Evolutionary conservation across 2,888 invertebrate genomes (phyloP).

Genomic region (Chamaedrilus cognettii): DNA sequence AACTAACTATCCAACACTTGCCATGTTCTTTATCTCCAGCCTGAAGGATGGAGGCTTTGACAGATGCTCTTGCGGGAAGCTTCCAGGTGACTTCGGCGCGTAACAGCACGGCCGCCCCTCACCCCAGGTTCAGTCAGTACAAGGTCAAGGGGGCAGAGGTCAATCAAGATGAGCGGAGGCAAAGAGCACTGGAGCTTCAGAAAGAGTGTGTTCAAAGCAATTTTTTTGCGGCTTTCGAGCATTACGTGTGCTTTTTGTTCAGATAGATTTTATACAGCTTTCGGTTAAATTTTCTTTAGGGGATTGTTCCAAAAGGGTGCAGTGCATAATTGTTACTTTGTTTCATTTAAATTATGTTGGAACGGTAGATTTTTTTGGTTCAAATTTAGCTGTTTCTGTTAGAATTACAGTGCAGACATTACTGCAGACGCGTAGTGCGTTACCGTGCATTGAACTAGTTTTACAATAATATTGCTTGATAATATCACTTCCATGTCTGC

Average conservation of each 20-base stretch:
- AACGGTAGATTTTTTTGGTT: too few species aligned
- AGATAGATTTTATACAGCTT: background rate
- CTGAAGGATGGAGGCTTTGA: slow-evolving; percentile 48
- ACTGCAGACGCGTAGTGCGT: too few species aligned
- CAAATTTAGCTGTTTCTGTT: background rate
- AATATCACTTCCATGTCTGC: too few species aligned
- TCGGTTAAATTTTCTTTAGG: background rate
- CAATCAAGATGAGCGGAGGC: slow-evolving; percentile 65
- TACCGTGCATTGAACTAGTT: too few species aligned
- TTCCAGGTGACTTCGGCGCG: slow-evolving; percentile 47
- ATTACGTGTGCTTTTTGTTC: background rate
- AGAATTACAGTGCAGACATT: too few species aligned
- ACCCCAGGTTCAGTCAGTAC: slow-evolving; percentile 53
- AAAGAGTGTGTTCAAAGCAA: slow-evolving; percentile 62
- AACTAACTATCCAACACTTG: too few species aligned
- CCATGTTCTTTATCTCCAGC: background rate
- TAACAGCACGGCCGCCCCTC: slow-evolving; percentile 49
- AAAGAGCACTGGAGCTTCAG: slow-evolving; percentile 64
- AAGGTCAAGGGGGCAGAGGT: slow-evolving; percentile 54
- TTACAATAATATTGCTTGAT: too few species aligned
- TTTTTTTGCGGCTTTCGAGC: background rate
- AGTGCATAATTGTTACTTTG: too few species aligned
- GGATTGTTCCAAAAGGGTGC: too few species aligned
- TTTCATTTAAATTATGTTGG: too few species aligned
- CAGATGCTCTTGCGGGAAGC: slow-evolving; percentile 44